A percentile compares a stretch with the other conserved stretches of the same genome.
Conservation (phyloP, 1,140 invertebrate genomes). For the Adoxophyes honmai region DNA sequence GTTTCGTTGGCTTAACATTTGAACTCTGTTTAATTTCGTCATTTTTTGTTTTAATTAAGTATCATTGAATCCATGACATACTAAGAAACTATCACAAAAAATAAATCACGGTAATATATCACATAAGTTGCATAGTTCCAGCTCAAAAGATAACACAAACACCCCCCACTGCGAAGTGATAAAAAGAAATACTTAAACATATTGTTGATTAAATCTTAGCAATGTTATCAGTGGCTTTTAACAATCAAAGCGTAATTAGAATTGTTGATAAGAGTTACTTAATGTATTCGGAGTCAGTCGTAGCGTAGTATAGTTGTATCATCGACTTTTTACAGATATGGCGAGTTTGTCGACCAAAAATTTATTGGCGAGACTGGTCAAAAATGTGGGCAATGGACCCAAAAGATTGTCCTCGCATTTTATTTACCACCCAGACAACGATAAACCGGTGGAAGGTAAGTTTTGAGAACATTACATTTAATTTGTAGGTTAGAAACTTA, state of each 20-base stretch:
- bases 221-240: constrained; percentile 24
- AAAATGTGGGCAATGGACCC: constrained; percentile 46
- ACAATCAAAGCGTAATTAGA: constrained; percentile 47
- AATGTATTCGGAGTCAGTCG: constrained; percentile 33
- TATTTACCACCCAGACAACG: constrained; percentile 61
- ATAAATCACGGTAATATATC: constrained; percentile 1
- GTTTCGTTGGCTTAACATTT: neutral
- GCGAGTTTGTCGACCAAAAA: constrained; percentile 42
- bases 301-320: neutral
- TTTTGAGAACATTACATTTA: neutral
- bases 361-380: constrained; percentile 39
- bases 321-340: constrained; percentile 35
- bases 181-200: constrained; percentile 8
- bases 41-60: neutral
- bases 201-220: constrained; percentile 3
- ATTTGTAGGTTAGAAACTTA: constrained; percentile 9
- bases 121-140: neutral
- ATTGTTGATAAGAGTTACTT: constrained; percentile 68
- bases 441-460: constrained; percentile 58
- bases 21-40: neutral
- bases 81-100: neutral
- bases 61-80: neutral
- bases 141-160: neutral
- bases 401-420: constrained; percentile 67
- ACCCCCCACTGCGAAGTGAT: constrained; percentile 4